Conservation (phyloP, 2,888 invertebrate species). For the Troilus luridus region DNA sequence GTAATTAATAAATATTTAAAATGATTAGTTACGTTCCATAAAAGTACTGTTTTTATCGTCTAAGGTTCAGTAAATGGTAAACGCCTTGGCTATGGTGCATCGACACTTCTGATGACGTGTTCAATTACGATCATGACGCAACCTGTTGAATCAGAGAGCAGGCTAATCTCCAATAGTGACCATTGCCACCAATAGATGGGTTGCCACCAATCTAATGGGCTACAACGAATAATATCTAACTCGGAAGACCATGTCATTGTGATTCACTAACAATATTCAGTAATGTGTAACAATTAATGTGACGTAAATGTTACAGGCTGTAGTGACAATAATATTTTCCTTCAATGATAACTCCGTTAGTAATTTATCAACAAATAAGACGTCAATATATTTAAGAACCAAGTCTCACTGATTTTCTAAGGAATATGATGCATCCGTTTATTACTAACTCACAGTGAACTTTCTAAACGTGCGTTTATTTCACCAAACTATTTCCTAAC, state of each 20-base stretch:
- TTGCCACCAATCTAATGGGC: background rate
- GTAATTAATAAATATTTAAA: no score
- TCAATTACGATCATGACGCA: background rate
- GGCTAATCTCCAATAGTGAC: background rate
- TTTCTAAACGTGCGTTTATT: no score
- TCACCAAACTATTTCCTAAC: no score
- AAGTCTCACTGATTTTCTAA: background rate
- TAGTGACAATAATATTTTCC: background rate
- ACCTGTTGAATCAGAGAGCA: conserved; percentile 5
- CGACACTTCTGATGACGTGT: background rate
- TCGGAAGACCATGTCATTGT: background rate
- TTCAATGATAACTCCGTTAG: background rate
- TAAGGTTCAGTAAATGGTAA: background rate
- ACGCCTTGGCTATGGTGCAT: background rate
- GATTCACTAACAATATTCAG: background rate
- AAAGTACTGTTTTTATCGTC: background rate
- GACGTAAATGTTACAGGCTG: background rate
- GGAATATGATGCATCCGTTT: background rate
- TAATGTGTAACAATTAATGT: background rate
- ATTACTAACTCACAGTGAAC: background rate
- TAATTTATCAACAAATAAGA: background rate
- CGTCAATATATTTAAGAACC: background rate
- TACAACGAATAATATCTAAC: background rate
- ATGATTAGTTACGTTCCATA: no score
- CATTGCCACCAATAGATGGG: background rate